Evolutionary conservation across 2,888 invertebrate genomes (phyloP), one percentile per base, ranked within the genome.

Genomic region (Nematopogon swammerdamellus): DNA sequence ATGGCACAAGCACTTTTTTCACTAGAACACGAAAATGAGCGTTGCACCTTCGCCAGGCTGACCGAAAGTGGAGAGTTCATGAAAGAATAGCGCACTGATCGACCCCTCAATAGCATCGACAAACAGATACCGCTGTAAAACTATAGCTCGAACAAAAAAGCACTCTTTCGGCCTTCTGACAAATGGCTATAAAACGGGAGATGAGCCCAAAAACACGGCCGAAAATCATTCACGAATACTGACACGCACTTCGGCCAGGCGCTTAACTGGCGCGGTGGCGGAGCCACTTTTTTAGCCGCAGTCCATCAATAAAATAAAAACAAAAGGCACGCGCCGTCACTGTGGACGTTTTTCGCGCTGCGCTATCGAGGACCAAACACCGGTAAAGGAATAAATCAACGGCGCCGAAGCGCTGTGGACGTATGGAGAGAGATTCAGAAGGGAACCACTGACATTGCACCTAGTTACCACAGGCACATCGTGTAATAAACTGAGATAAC

Each of bases 211-310:
- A 62, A 61, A 67, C 66, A 64, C 62, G 61, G 63, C 59, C 70
- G 66, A 72, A 72, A 76, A 76, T 77, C 77, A 77, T 77, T 75
- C 75, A 71, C 71, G 69, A 70, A 72, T 71, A 70, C 68, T 74
- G 75, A 75, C 70, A 70, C 65, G 49, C 67, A 57, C 58, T 60
- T 56, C 48, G 49, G 49, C 49, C 45, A 44, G n/a, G 46, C 67
- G 68, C 67, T 68, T 67, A 67, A 69, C 65, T 62, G 57, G 56
- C 50, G 43, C 29, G 20, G 46, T 46, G 67, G 63, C 62, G 66
- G 61, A 61, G 63, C 65, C 69, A 68, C 70, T 70, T 72, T 75
- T 36, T 75, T 72, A 72, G 70, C 72, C 68, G 65, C 65, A 63
- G 68, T 67, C 72, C 75, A 74, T 76, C 75, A 73, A 76, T 76